phyloP scores from a whole-genome alignment of 2,113 vertebrate genomes.

The Erythrolamprus reginae region DNA sequence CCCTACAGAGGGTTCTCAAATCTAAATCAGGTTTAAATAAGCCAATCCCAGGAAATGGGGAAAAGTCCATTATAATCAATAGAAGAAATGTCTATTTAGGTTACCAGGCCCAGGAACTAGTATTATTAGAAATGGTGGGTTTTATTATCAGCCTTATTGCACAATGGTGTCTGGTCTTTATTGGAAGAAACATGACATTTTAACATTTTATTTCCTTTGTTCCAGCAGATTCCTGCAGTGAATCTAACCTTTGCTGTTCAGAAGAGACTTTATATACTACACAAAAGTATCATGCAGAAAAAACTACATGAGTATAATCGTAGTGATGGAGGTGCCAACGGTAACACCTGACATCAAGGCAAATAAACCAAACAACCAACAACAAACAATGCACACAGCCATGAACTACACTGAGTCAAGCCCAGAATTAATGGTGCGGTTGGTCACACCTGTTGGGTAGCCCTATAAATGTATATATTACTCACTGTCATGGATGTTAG shows the following conservation, averaged over 20 bases:
- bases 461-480: neutral
- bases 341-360: neutral
- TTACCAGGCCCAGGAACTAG: constrained; percentile 28
- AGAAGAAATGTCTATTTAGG: constrained; percentile 33
- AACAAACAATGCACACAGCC: neutral
- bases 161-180: constrained; percentile 6
- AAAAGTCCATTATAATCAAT: constrained; percentile 39
- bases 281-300: constrained; percentile 31
- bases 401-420: neutral
- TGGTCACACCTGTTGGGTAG: neutral
- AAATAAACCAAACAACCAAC: neutral
- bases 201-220: constrained; percentile 36
- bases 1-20: constrained; percentile 23
- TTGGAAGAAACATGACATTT: constrained; percentile 2
- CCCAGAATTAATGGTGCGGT: neutral
- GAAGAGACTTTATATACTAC: neutral
- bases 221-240: constrained; percentile 12
- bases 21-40: constrained; percentile 29
- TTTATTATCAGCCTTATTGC: constrained; percentile 2
- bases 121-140: neutral
- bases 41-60: constrained; percentile 17
- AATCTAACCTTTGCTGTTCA: constrained; percentile 23
- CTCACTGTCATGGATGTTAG: neutral
- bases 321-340: neutral
- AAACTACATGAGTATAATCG: neutral